These are phyloP conservation scores for Andricus grossulariae DNA, from an alignment of 1,140 invertebrate genomes.

Conservation along the genomic window DNA sequence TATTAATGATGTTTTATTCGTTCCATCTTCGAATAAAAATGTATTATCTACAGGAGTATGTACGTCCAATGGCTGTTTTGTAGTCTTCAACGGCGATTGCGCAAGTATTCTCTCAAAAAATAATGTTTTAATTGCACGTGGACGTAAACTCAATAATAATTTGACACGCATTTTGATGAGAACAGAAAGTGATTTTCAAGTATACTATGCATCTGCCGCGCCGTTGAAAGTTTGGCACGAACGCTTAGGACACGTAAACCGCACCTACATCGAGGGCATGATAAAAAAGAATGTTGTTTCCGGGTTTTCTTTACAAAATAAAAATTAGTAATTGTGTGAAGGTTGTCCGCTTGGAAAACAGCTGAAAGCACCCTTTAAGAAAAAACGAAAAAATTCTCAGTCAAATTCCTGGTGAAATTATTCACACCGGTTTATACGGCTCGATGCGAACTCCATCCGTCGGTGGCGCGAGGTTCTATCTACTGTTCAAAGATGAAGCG, in stretches of 20 bases:
- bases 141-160: constrained; percentile 41
- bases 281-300: constrained; percentile 4
- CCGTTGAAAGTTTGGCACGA: constrained; percentile 28
- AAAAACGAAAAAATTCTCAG: not conserved
- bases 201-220: constrained; percentile 26
- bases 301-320: not conserved
- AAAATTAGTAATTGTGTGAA: constrained; percentile 45
- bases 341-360: constrained; percentile 60
- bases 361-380: constrained; percentile 51
- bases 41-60: constrained; percentile 47
- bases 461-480: constrained; percentile 53
- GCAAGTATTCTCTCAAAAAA: constrained; percentile 37
- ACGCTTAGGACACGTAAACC: constrained; percentile 27
- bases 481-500: constrained; percentile 60
- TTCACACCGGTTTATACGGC: constrained; percentile 16
- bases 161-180: constrained; percentile 37
- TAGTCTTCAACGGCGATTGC: constrained; percentile 43
- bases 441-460: constrained; percentile 51
- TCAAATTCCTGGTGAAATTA: not conserved
- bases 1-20: constrained; percentile 47
- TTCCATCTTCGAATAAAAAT: constrained; percentile 42
- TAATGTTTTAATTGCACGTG: constrained; percentile 43
- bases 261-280: not conserved
- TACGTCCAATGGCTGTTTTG: constrained; percentile 41
- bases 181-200: constrained; percentile 30